phyloP scores from a whole-genome alignment of 2,888 invertebrate genomes.

The Netelia fuscicornis region DNA sequence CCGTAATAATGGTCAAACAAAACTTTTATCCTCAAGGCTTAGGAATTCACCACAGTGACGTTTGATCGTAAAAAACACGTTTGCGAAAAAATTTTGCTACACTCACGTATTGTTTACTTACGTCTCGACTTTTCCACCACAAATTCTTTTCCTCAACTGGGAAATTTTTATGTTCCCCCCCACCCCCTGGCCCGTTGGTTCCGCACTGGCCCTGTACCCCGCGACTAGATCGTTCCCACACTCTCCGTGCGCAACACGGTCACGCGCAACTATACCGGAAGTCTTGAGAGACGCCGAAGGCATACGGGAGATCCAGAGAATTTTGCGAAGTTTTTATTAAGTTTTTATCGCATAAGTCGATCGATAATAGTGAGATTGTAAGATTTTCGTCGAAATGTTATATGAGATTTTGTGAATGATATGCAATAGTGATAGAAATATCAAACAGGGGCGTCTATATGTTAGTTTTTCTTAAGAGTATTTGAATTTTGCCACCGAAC shows the following conservation, averaged over 20 bases:
- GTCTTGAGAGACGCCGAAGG: neutral
- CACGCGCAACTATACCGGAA: neutral
- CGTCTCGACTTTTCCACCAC: conserved; percentile 81
- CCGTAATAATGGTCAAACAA: conserved; percentile 59
- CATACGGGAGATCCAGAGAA: neutral
- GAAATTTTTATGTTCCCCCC: conserved; percentile 78
- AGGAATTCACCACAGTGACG: conserved; percentile 16
- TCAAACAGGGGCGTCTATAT: too few relatives aligned
- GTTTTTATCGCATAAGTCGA: too few relatives aligned
- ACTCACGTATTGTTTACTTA: conserved; percentile 79
- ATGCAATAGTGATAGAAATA: too few relatives aligned
- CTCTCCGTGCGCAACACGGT: neutral
- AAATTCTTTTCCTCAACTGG: conserved; percentile 81
- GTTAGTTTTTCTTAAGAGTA: too few relatives aligned
- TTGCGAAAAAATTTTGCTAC: conserved; percentile 48
- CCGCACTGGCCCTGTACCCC: conserved; percentile 25
- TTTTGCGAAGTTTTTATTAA: neutral
- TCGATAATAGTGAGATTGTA: too few relatives aligned
- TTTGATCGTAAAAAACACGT: conserved; percentile 38
- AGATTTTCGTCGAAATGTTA: too few relatives aligned
- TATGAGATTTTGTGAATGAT: too few relatives aligned
- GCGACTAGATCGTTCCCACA: conserved; percentile 7
- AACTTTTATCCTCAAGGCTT: conserved; percentile 26
- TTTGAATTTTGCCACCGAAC: too few relatives aligned
- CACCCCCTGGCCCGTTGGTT: conserved; percentile 19